Conservation (phyloP, 2,797 vertebrate species). For the Adelosebastes latens region DNA sequence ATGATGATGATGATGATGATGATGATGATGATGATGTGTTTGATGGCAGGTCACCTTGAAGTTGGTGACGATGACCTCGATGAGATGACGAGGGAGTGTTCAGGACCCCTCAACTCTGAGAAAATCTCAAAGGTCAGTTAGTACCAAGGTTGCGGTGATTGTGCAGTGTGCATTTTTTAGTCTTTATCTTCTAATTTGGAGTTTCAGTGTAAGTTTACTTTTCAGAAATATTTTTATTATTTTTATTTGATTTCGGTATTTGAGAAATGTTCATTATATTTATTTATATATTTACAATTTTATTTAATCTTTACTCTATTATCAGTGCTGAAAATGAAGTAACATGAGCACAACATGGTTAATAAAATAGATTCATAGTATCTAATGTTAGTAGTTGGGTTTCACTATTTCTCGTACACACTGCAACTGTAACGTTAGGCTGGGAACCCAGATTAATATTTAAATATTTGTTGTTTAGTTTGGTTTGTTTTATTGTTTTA, state of each 20-base stretch:
- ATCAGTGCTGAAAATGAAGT: neutral
- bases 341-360: neutral
- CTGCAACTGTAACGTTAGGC: neutral
- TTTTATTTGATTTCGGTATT: neutral
- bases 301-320: neutral
- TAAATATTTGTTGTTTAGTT: neutral
- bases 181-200: neutral
- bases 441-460: neutral
- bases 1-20: neutral
- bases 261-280: neutral
- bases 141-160: neutral
- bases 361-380: neutral
- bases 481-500: neutral
- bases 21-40: neutral
- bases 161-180: neutral
- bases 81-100: conserved; percentile 85
- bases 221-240: neutral
- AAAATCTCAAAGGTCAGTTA: conserved; percentile 80
- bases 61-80: conserved; percentile 87
- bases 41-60: conserved; percentile 70
- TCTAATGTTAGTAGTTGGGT: neutral
- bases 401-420: neutral
- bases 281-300: neutral
- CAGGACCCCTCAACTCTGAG: conserved; percentile 82
- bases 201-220: neutral